A percentile compares a stretch with the other conserved stretches of the same genome.
These are phyloP conservation scores for Erethizon dorsatum DNA, from an alignment of 2,797 vertebrate species.

Conservation along the genomic window DNA sequence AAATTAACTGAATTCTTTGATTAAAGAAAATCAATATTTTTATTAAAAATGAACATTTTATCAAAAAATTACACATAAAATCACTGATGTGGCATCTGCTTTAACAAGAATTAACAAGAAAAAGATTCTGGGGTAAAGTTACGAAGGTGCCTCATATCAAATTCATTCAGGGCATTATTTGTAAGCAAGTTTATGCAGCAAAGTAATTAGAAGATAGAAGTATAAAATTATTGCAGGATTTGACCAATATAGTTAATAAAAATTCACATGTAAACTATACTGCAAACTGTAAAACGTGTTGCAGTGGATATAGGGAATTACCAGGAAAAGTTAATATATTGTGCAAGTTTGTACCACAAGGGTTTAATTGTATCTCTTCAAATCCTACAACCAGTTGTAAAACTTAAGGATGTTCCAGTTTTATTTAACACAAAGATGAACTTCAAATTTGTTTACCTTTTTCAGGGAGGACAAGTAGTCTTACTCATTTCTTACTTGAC, in stretches of 20 bases:
- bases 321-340: neutral
- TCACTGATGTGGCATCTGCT: neutral
- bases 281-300: neutral
- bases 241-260: neutral
- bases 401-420: neutral
- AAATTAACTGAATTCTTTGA: slow-evolving; percentile 7
- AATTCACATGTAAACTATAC: neutral
- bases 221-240: neutral
- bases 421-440: neutral
- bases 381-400: neutral
- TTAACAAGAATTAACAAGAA: neutral
- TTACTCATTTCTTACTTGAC: neutral
- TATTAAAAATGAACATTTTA: neutral
- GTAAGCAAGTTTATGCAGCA: neutral
- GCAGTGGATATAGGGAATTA: neutral
- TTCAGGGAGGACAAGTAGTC: neutral
- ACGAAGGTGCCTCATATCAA: neutral
- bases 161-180: neutral
- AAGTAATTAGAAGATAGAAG: neutral
- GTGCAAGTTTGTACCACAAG: neutral
- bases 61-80: neutral
- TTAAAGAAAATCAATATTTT: neutral
- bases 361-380: neutral
- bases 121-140: neutral
- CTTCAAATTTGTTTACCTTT: neutral